A percentile compares a stretch with the other conserved stretches of the same genome.
Evolutionary conservation across 1,140 invertebrate genomes (phyloP).

Genomic region (Drosophila pallidifrons): DNA sequence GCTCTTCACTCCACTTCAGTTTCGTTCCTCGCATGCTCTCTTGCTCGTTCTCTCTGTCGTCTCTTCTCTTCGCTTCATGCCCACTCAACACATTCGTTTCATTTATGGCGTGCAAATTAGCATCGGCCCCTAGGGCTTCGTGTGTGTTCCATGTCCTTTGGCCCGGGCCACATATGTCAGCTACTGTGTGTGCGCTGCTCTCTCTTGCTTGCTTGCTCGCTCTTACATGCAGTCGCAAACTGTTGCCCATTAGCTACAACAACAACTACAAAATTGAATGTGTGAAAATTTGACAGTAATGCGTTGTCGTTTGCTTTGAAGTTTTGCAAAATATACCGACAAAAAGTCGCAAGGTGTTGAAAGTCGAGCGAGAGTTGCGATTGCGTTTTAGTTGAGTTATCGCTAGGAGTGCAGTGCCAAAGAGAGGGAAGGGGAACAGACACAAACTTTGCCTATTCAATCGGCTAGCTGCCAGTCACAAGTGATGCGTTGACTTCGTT

Average conservation of each 20-base stretch:
- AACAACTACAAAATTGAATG: slow-evolving; percentile 51
- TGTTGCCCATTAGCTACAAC: slow-evolving; percentile 62
- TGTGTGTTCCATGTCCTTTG: slow-evolving; percentile 71
- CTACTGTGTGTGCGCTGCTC: slow-evolving; percentile 33
- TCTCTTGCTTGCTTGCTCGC: slow-evolving; percentile 2
- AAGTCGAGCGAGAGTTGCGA: slow-evolving; percentile 40
- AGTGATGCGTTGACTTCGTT: slow-evolving; percentile 3
- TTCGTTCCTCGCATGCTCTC: slow-evolving; percentile 1
- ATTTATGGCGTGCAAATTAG: slow-evolving; percentile 84
- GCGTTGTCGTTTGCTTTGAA: slow-evolving; percentile 59
- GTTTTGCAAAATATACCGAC: slow-evolving; percentile 43
- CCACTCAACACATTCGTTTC: slow-evolving; percentile 78
- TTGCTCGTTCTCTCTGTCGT: not conserved
- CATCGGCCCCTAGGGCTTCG: slow-evolving; percentile 70
- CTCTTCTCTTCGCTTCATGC: slow-evolving; percentile 1
- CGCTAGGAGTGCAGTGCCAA: not conserved
- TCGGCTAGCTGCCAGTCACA: not conserved
- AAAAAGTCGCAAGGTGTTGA: slow-evolving; percentile 54
- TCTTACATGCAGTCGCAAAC: slow-evolving; percentile 37
- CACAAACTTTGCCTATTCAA: not conserved
- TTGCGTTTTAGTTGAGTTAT: slow-evolving; percentile 30
- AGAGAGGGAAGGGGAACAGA: not conserved
- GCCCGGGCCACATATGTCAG: slow-evolving; percentile 45
- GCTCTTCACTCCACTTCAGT: slow-evolving; percentile 46
- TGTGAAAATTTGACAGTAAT: slow-evolving; percentile 79